Evolutionary conservation across 2,797 vertebrate genomes (phyloP).

Genomic region (Xenops minutus): DNA sequence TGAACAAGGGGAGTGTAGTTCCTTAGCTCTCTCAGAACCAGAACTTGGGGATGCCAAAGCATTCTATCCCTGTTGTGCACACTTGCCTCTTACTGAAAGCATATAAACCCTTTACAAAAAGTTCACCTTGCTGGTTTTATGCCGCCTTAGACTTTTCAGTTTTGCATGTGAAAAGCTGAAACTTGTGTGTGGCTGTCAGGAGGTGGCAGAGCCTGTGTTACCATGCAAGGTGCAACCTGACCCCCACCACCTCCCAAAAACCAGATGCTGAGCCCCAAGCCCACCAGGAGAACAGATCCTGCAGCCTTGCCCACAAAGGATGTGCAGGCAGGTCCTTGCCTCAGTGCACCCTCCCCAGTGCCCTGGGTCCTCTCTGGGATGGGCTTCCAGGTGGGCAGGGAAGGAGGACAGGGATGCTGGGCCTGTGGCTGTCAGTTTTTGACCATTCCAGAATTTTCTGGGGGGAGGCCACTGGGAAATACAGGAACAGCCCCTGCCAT

Average conservation of each 20-base stretch:
- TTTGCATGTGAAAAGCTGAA: not conserved
- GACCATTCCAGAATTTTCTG: not conserved
- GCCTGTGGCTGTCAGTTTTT: not conserved
- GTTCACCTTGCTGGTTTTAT: not conserved
- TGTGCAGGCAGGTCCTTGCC: rapidly evolving
- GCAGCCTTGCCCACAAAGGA: not conserved
- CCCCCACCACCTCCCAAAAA: not conserved
- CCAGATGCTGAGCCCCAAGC: not conserved
- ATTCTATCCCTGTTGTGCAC: not conserved
- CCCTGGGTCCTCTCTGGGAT: not conserved
- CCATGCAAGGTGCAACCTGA: not conserved
- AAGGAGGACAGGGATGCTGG: not conserved
- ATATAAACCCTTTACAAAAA: not conserved
- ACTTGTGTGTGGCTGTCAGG: not conserved
- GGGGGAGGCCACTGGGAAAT: not conserved
- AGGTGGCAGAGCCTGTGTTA: not conserved
- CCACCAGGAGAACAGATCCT: not conserved
- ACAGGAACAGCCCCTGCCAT: rapidly evolving
- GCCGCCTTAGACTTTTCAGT: not conserved
- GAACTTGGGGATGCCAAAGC: not conserved
- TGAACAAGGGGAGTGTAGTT: not conserved
- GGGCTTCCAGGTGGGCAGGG: not conserved
- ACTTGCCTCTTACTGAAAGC: not conserved
- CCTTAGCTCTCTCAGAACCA: not conserved
- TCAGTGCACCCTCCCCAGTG: rapidly evolving